A percentile compares a stretch with the other conserved stretches of the same genome.
These are phyloP conservation scores for Terebella lapidaria DNA, from an alignment of 2,888 invertebrate species.

Conservation along the genomic window DNA sequence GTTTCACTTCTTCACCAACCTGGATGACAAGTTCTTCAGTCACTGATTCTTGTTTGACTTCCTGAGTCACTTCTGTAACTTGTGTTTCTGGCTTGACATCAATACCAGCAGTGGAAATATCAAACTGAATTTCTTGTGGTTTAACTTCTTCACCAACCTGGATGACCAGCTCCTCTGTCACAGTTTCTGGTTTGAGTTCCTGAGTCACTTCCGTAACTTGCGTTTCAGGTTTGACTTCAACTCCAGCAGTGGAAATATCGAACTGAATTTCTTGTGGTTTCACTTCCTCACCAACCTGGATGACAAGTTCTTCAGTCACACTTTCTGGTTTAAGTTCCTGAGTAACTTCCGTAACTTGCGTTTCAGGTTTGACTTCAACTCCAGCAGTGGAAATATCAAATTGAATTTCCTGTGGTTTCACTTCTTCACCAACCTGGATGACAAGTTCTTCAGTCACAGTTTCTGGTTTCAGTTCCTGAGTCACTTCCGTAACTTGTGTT, in stretches of 20 bases:
- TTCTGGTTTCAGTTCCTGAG: conserved; percentile 10
- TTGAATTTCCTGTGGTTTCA: conserved; percentile 9
- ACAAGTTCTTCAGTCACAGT: conserved; percentile 6
- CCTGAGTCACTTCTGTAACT: background rate
- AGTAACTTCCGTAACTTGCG: conserved; percentile 6
- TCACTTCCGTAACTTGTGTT: conserved; percentile 10
- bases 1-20: background rate
- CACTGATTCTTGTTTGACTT: background rate
- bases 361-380: background rate
- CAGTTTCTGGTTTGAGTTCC: conserved; percentile 12
- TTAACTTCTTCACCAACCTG: conserved; percentile 6
- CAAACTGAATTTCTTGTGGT: conserved; percentile 7
- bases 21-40: background rate
- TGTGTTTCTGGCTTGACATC: conserved; percentile 2
- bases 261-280: conserved; percentile 11
- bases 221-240: conserved; percentile 8
- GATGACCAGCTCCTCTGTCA: conserved; percentile 5
- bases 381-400: conserved; percentile 8
- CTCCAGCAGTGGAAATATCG: conserved; percentile 12
- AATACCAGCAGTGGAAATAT: background rate
- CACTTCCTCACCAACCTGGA: conserved; percentile 3
- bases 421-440: conserved; percentile 6
- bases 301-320: background rate
- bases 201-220: conserved; percentile 3
- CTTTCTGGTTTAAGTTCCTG: conserved; percentile 2